Percentiles rank a stretch among this genome's conserved stretches.
phyloP scores from a whole-genome alignment of 2,888 invertebrate species.

The Ischnura elegans region DNA sequence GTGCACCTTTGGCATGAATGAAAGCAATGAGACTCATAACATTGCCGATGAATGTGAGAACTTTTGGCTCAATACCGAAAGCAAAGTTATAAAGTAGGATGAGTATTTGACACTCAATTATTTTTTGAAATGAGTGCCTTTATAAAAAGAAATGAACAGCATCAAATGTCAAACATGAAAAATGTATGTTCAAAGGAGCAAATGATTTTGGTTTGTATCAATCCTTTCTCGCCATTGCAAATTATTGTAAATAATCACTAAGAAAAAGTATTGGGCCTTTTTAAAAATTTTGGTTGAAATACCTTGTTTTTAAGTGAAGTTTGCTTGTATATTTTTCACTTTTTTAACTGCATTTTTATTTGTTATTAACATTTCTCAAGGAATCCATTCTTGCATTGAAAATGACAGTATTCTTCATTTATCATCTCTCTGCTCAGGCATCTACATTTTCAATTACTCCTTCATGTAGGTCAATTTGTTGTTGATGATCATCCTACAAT shows the following conservation, averaged over 20 bases:
- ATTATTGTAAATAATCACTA: neutral
- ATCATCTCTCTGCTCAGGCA: neutral
- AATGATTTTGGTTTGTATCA: neutral
- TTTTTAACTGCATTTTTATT: constrained; percentile 37
- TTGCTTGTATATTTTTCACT: neutral
- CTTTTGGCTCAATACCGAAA: no score
- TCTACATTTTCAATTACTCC: constrained; percentile 22
- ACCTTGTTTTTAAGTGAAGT: neutral
- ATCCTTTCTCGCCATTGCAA: neutral
- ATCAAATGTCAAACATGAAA: constrained; percentile 2
- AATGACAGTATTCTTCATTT: constrained; percentile 49
- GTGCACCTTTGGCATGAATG: no score
- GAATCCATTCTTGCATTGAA: neutral
- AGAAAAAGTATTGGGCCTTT: neutral
- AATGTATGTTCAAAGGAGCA: neutral
- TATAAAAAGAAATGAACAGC: constrained; percentile 34
- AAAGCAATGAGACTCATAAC: no score
- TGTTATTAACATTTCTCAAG: neutral
- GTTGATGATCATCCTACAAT: neutral
- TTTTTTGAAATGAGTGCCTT: constrained; percentile 57
- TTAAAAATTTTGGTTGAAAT: neutral
- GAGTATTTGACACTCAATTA: no score
- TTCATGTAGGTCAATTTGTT: neutral
- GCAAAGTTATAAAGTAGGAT: no score
- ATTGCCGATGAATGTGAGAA: no score